Evolutionary conservation across 2,797 vertebrate genomes (phyloP).

Genomic region (Epinephelus malabaricus): DNA sequence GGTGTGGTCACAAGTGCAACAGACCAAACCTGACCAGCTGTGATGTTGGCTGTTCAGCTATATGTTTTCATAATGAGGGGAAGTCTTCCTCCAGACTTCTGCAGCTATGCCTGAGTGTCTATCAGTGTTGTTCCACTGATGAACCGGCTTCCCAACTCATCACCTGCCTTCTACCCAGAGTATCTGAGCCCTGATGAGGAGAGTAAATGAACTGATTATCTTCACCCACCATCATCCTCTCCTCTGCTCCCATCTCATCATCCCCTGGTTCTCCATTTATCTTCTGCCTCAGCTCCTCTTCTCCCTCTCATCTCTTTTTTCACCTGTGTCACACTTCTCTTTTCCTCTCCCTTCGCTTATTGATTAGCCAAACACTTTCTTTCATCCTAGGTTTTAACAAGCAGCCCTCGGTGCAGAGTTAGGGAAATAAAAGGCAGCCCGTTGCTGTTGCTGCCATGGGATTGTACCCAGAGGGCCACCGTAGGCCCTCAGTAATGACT

Average conservation of each 20-base stretch:
- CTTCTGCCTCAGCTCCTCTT: background rate
- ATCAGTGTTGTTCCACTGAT: background rate
- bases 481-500: slow-evolving; percentile 71
- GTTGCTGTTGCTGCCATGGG: slow-evolving; percentile 64
- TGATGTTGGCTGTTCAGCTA: background rate
- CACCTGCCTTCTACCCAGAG: background rate
- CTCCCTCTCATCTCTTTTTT: background rate
- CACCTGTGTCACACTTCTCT: background rate
- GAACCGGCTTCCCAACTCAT: background rate
- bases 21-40: too few species aligned
- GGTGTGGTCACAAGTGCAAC: too few species aligned
- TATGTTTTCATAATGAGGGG: background rate
- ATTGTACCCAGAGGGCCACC: slow-evolving; percentile 58
- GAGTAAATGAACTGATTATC: slow-evolving; percentile 25
- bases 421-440: slow-evolving; percentile 64
- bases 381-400: slow-evolving; percentile 71
- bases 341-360: slow-evolving; percentile 39
- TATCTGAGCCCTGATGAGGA: slow-evolving; percentile 1
- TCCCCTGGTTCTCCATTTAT: background rate
- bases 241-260: background rate
- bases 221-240: background rate
- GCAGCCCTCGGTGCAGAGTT: slow-evolving; percentile 55
- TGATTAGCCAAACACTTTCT: slow-evolving; percentile 63
- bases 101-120: background rate
- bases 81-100: background rate